Percentiles rank a stretch among this genome's conserved stretches.
Evolutionary conservation across 1,140 invertebrate genomes (phyloP).

Genomic region (Zaprionus capensis): DNA sequence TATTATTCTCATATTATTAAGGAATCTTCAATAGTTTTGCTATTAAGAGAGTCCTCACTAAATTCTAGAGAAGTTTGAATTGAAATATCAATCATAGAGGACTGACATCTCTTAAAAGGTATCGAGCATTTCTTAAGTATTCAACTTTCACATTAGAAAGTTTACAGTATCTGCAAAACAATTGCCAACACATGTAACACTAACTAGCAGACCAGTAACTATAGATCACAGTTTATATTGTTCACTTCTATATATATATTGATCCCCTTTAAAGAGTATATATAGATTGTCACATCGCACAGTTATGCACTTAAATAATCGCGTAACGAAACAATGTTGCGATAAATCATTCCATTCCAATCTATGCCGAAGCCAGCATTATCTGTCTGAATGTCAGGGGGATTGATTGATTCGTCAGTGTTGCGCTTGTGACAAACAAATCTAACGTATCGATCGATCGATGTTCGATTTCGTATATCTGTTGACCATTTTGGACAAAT

Average conservation of each 20-base stretch:
- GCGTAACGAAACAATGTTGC: background rate
- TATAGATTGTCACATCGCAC: background rate
- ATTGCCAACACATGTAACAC: too few relatives aligned
- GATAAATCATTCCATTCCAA: slow-evolving; percentile 16
- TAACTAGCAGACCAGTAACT: too few relatives aligned
- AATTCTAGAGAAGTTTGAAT: background rate
- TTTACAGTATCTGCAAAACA: background rate
- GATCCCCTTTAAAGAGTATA: background rate
- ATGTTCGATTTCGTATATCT: slow-evolving; percentile 24
- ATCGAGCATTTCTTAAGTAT: background rate
- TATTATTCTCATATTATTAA: background rate
- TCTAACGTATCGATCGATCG: slow-evolving; percentile 63
- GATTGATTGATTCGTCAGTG: slow-evolving; percentile 74
- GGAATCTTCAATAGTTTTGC: background rate
- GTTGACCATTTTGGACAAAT: slow-evolving; percentile 74
- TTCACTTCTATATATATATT: background rate
- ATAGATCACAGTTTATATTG: background rate
- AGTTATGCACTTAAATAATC: background rate
- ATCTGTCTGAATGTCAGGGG: slow-evolving; percentile 52
- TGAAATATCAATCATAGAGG: background rate
- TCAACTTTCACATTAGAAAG: background rate
- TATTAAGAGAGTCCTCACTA: background rate
- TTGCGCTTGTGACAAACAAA: slow-evolving; percentile 51
- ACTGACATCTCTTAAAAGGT: background rate
- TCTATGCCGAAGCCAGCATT: slow-evolving; percentile 15